Evolutionary conservation across 2,113 vertebrate species (phyloP), one percentile per base, ranked within the genome.

Genomic region (Cacatua alba): DNA sequence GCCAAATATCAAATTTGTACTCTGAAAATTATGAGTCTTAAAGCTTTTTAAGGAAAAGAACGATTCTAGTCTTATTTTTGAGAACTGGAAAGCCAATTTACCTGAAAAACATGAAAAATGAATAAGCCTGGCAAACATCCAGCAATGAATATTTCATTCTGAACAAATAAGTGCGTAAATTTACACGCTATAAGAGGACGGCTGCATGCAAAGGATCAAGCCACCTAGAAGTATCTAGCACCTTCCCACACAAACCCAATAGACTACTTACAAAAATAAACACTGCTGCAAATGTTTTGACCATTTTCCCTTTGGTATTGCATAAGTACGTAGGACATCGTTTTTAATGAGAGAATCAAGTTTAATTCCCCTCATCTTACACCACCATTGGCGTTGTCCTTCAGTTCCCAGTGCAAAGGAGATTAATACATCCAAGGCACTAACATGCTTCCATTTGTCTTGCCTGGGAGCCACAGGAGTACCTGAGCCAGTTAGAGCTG

Each of bases 301-400:
- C 11, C 17, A 1, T 57, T 41, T 83, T 63, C 41, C 35, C 48
- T 78, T 23, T 3, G 16, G 46, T 41, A 53, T 29, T 1, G 0
- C 24, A 0, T 7, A 31, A 65, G 14, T 3, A 43, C 12, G 44
- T 10, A 53, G 26, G 63, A 39, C 5, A 1, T 1, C 6, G 24
- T 21, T 29, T 63, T 18, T 4, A 20, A 31, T 5, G 23, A 59
- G 5, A 75, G 60, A 57, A 23, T 5, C 31, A 39, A 46, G 7
- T 28, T 33, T 4, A 69, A 62, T 17, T 17, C 28, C 25, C 49
- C 13, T 57, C 55, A 51, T 44, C 35, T 71, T 5, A 71, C 31
- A 39, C 31, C 51, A 37, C 37, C 48, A 5, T 0, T 81, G 76
- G 29, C 51, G 83, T 59, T 7, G 7, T 24, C 51, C 89, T 52